Evolutionary conservation across 2,888 invertebrate genomes (phyloP).

Genomic region (Endotricha flammealis): DNA sequence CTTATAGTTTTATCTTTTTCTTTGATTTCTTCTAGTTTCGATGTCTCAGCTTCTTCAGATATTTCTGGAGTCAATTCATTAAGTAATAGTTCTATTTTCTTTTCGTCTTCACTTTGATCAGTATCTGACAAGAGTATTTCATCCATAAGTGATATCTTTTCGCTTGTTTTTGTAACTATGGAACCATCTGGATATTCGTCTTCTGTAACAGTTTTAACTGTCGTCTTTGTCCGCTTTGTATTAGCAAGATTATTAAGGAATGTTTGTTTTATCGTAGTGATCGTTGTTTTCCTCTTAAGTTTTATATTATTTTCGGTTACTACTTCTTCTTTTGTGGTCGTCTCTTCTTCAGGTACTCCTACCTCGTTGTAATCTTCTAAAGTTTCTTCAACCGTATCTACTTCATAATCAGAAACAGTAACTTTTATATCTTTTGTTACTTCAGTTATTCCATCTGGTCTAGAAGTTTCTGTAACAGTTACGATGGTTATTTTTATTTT

Average conservation of each 20-base stretch:
- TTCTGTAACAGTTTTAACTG: slow-evolving; percentile 47
- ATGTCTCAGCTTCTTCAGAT: slow-evolving; percentile 33
- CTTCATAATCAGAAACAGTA: slow-evolving; percentile 49
- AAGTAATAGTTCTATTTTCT: slow-evolving; percentile 17
- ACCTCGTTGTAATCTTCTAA: slow-evolving; percentile 37
- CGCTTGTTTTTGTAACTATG: slow-evolving; percentile 54
- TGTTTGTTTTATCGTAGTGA: slow-evolving; percentile 42
- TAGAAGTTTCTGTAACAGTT: slow-evolving; percentile 55
- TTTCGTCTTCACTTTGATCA: slow-evolving; percentile 20
- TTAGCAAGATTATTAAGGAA: slow-evolving; percentile 35
- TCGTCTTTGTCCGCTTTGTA: slow-evolving; percentile 49
- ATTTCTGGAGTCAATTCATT: slow-evolving; percentile 27
- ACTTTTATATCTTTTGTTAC: slow-evolving; percentile 62
- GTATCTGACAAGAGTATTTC: slow-evolving; percentile 28
- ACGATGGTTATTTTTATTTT: slow-evolving; percentile 62
- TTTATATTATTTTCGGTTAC: slow-evolving; percentile 41
- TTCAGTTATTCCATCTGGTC: slow-evolving; percentile 58
- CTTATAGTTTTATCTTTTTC: slow-evolving; percentile 26
- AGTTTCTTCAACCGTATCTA: slow-evolving; percentile 27
- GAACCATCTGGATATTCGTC: slow-evolving; percentile 66
- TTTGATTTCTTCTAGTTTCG: slow-evolving; percentile 31
- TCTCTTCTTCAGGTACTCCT: slow-evolving; percentile 42
- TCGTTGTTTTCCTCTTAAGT: slow-evolving; percentile 52
- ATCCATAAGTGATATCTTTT: slow-evolving; percentile 55
- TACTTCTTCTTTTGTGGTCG: slow-evolving; percentile 35